These are phyloP conservation scores for Lichenostomus cassidix DNA, from an alignment of 2,113 vertebrate genomes.

Conservation along the genomic window DNA sequence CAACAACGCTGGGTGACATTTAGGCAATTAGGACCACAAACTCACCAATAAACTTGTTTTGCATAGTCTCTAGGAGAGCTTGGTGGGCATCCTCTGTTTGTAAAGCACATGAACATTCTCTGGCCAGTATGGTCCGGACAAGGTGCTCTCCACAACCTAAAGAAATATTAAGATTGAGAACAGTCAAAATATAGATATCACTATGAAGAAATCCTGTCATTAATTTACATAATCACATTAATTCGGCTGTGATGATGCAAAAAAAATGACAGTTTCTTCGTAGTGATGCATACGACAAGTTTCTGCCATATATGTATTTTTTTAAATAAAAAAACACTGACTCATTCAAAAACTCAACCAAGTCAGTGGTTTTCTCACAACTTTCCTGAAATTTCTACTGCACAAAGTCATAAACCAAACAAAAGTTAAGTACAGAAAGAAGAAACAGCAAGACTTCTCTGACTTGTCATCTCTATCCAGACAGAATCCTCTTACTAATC, in stretches of 20 bases:
- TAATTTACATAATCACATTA: not conserved
- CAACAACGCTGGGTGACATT: not conserved
- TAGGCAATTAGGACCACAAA: not conserved
- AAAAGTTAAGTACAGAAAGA: not conserved
- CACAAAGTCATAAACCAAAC: not conserved
- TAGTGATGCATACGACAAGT: not conserved
- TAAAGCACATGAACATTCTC: constrained; percentile 95
- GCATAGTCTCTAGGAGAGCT: constrained; percentile 97
- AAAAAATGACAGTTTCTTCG: not conserved
- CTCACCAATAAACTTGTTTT: constrained; percentile 99
- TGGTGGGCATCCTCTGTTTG: constrained; percentile 97
- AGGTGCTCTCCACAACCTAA: constrained; percentile 98
- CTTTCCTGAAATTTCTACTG: not conserved
- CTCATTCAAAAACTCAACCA: not conserved
- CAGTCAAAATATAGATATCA: not conserved
- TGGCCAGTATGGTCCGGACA: constrained; percentile 95
- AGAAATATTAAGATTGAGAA: constrained; percentile 45
- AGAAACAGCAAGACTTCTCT: not conserved
- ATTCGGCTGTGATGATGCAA: not conserved
- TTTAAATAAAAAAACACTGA: not conserved
- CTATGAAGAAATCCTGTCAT: not conserved
- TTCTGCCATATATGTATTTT: not conserved
- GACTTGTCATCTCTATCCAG: not conserved
- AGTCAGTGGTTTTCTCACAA: not conserved
- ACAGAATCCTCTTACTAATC: not conserved